A percentile compares a stretch with the other conserved stretches of the same genome.
phyloP scores from a whole-genome alignment of 1,140 invertebrate genomes.

The Ephestia elutella region DNA sequence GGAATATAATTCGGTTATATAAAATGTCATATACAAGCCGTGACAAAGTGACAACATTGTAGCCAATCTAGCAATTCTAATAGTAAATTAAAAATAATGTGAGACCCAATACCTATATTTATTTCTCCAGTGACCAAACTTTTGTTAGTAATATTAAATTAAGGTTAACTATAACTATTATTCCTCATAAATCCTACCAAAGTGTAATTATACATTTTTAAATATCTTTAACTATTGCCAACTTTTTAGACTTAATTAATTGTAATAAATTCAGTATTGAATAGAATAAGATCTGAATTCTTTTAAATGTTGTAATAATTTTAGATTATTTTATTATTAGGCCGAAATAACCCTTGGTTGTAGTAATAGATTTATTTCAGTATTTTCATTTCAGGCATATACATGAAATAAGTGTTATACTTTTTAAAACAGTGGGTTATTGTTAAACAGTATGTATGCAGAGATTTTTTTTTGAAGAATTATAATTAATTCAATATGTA shows the following conservation, averaged over 20 bases:
- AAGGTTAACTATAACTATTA: neutral
- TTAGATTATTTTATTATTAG: slow-evolving; percentile 21
- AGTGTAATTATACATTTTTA: neutral
- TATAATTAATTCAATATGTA: too few species aligned
- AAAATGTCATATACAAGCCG: too few species aligned
- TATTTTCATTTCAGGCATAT: slow-evolving; percentile 9
- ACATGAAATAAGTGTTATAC: too few species aligned
- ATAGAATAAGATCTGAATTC: slow-evolving; percentile 9
- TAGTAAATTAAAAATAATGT: neutral
- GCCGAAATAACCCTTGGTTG: slow-evolving; percentile 45
- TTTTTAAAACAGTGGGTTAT: too few species aligned
- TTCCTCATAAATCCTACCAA: neutral
- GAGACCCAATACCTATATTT: neutral
- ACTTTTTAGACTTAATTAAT: neutral
- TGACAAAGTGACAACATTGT: too few species aligned
- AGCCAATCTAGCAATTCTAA: too few species aligned
- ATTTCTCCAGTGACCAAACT: neutral
- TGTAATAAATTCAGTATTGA: slow-evolving; percentile 9
- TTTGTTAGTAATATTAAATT: neutral
- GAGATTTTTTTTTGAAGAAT: too few species aligned
- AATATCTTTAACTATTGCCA: neutral
- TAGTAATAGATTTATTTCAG: slow-evolving; percentile 24
- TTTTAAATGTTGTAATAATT: neutral
- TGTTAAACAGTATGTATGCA: too few species aligned
- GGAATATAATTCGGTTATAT: too few species aligned